Conservation (phyloP, 2,888 invertebrate genomes). For the Pyrrhia umbra region DNA sequence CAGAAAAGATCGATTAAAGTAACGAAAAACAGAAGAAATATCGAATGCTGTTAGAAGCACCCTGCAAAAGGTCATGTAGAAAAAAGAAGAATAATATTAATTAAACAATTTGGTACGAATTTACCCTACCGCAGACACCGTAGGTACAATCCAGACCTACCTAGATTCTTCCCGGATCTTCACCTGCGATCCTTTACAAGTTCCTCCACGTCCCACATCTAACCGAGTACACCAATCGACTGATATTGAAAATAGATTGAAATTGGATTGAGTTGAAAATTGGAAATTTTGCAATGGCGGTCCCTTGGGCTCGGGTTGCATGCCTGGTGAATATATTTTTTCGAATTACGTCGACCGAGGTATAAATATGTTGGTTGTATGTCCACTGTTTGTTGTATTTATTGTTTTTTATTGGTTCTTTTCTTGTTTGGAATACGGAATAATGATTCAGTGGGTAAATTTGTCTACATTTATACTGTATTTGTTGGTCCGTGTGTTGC, state of each 20-base stretch:
- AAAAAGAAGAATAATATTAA: background rate
- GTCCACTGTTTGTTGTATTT: slow-evolving; percentile 22
- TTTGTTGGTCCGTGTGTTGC: too few relatives aligned
- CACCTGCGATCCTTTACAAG: slow-evolving; percentile 52
- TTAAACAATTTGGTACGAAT: background rate
- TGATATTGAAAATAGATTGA: slow-evolving; percentile 65
- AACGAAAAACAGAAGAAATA: too few relatives aligned
- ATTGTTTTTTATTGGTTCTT: slow-evolving; percentile 15
- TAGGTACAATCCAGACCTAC: slow-evolving; percentile 23
- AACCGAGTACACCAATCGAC: slow-evolving; percentile 58
- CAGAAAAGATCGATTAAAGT: too few relatives aligned
- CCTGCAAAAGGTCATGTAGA: too few relatives aligned
- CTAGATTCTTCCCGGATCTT: slow-evolving; percentile 14
- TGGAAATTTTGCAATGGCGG: slow-evolving; percentile 61
- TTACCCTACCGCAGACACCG: background rate
- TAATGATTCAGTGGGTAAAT: too few relatives aligned
- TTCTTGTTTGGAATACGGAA: slow-evolving; percentile 12
- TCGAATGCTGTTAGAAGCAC: too few relatives aligned
- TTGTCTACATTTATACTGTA: too few relatives aligned
- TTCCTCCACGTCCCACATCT: slow-evolving; percentile 49
- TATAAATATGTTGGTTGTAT: slow-evolving; percentile 43
- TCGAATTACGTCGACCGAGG: slow-evolving; percentile 32
- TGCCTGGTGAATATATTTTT: slow-evolving; percentile 55
- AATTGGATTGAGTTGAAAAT: slow-evolving; percentile 64
- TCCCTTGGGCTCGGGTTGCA: slow-evolving; percentile 44